Percentiles rank a stretch among this genome's conserved stretches.
Evolutionary conservation across 2,113 vertebrate genomes (phyloP).

Genomic region (Ictalurus punctatus): DNA sequence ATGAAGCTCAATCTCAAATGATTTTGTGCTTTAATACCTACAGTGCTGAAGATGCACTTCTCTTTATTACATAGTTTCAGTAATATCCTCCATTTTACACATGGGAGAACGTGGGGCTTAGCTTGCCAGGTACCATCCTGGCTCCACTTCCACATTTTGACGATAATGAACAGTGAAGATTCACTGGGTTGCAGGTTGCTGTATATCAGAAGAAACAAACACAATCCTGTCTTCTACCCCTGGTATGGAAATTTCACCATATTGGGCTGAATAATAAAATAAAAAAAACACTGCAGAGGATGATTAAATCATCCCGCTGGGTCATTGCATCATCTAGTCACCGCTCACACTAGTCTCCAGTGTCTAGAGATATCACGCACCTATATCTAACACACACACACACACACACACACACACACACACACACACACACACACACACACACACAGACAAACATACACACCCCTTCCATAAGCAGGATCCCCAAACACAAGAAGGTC

Average conservation of each 20-base stretch:
- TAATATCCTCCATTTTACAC: not conserved
- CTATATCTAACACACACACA: not conserved
- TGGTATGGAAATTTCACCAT: not conserved
- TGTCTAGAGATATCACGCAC: not conserved
- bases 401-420: not conserved
- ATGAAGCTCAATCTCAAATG: not conserved
- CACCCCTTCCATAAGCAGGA: not conserved
- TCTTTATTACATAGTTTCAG: not conserved
- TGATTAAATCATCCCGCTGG: constrained; percentile 1
- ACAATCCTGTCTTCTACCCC: not conserved
- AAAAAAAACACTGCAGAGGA: not conserved
- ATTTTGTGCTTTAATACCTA: not conserved
- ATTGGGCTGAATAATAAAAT: not conserved
- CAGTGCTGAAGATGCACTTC: constrained; percentile 19
- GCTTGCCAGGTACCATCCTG: not conserved
- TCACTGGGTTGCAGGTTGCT: not conserved
- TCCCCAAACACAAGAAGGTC: not conserved
- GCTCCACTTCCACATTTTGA: not conserved
- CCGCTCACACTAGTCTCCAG: not conserved
- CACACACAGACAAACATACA: not conserved
- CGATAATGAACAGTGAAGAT: not conserved
- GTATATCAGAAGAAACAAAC: not conserved
- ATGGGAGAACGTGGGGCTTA: not conserved
- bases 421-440: constrained; percentile 3
- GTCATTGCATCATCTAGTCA: constrained; percentile 23